phyloP scores from a whole-genome alignment of 2,113 vertebrate species.

The Craseonycteris thonglongyai region DNA sequence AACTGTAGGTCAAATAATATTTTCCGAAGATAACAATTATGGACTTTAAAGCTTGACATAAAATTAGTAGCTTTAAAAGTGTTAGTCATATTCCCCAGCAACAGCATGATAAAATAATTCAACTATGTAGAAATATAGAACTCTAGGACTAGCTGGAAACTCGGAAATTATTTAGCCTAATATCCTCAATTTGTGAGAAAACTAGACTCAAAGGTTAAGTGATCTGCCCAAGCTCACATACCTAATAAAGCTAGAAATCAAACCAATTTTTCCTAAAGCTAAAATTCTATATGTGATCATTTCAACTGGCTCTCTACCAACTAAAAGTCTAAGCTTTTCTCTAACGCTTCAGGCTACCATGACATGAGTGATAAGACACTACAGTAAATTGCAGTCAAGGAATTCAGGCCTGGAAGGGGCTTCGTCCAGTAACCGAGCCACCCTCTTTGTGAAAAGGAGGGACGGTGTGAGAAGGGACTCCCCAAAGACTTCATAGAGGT shows the following conservation, averaged over 20 bases:
- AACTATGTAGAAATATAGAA: slow-evolving; percentile 73
- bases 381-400: not conserved
- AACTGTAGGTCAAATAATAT: slow-evolving; percentile 73
- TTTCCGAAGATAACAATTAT: slow-evolving; percentile 69
- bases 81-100: slow-evolving; percentile 69
- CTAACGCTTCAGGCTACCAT: slow-evolving; percentile 26
- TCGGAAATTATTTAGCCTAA: slow-evolving; percentile 51
- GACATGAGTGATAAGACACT: slow-evolving; percentile 38
- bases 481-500: not conserved
- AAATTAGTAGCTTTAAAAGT: slow-evolving; percentile 72
- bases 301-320: slow-evolving; percentile 50
- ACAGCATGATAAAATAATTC: slow-evolving; percentile 73
- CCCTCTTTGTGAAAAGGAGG: not conserved
- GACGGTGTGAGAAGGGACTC: not conserved
- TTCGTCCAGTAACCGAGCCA: not conserved
- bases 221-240: slow-evolving; percentile 56
- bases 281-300: slow-evolving; percentile 59
- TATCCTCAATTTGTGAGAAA: slow-evolving; percentile 48
- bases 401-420: slow-evolving; percentile 39
- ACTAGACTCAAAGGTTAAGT: slow-evolving; percentile 52
- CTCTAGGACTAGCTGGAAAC: slow-evolving; percentile 68
- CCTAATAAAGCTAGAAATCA: slow-evolving; percentile 69
- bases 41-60: slow-evolving; percentile 71
- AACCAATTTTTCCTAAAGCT: slow-evolving; percentile 65
- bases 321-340: slow-evolving; percentile 48